Base-by-base conservation (phyloP, 2,797 vertebrate genomes). In the Poliocrania exsul region DNA sequence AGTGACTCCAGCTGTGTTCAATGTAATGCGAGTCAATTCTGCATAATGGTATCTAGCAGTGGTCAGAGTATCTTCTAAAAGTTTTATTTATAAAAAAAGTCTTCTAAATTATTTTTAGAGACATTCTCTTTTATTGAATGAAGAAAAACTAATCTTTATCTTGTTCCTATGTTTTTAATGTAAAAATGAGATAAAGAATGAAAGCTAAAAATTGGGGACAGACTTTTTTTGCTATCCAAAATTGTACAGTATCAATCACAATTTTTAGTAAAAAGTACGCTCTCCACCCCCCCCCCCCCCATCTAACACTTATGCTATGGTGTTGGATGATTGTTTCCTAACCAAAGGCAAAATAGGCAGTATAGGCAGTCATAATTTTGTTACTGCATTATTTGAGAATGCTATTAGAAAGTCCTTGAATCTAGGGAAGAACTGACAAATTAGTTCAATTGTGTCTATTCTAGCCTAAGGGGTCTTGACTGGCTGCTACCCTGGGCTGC, bases 401-500 rank as follows among this genome's bases (percentile, higher is more conserved):
- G 62, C 23, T 56, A 6, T 77, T 70, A 73, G 66, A 71, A 86
- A 88, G 40, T 29, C 42, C 9, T 79, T 60, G 60, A 85, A 71
- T 67, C 24, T 54, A 64, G 49, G 54, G 54, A 75, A 64, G 26
- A 47, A 44, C 4, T 67, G 80, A 58, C 73, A 88, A 73, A 49
- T 49, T 46, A 84, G 44, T 77, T 88, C 37, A 81, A 20, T 66
- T 93, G 18, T 75, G 61, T 72, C 56, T 51, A 19, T 92, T 69
- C 33, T 72, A 64, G 19, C 16, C 38, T 78, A 64, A 67, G 47
- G 86, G 72, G 44, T 66, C 72, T 61, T 78, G 47, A 57, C 47
- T 92, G 87, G 70, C 75, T 88, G 28, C 86, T 88, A 66, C 82
- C 47, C 75, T 88, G 94, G 31, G 47, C 62, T 92, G 38, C 49